Evolutionary conservation across 2,888 invertebrate species (phyloP), one percentile per base, ranked within the genome.

Genomic region (Caenorhabditis zanzibari): DNA sequence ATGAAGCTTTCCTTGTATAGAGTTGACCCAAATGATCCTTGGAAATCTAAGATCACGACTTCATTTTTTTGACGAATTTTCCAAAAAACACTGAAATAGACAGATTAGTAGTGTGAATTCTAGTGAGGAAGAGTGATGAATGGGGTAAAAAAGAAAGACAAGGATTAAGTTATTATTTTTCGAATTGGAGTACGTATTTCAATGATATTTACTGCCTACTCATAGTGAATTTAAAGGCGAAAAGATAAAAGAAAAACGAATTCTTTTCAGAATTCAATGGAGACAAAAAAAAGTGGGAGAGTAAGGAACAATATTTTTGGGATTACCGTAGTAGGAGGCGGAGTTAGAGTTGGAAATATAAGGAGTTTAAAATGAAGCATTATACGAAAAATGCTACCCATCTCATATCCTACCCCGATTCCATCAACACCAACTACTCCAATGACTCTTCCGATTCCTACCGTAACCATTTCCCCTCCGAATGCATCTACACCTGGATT

Each of bases 271-370:
- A 69, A 77, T 77, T 52, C 19, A 58, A 59, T 75, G 47, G 16
- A 75, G 58, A 59, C 58, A 54, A 47, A 24, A 54, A 44, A 47
- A 26, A 26, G 24, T 52, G 63, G 47, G 24, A 66, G 19, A 61
- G 69, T 77, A 77, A 77, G 76, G 76, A 69, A 77, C 49, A 77
- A 77, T 77, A 77, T 77, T 77, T 77, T n/a, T n/a, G 24, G 52
- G 76, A 77, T 77, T 77, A 77, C 76, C 76, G 76, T 77, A 77
- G 68, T 32, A 71, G 24, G 61, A 54, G 76, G 76, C 69, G 76
- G 76, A 35, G 74, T 19, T 56, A 26, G 38, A 38, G 19, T 32
- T 28, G 10, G 26, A 49, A 19, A 41, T 22, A 12, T 32, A 35
- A 59, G 12, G 16, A 6, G 12, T 16, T 9, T n/a, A 5, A 10